These are phyloP conservation scores for Doryteuthis pealeii DNA, from an alignment of 1,140 invertebrate species.

Conservation along the genomic window DNA sequence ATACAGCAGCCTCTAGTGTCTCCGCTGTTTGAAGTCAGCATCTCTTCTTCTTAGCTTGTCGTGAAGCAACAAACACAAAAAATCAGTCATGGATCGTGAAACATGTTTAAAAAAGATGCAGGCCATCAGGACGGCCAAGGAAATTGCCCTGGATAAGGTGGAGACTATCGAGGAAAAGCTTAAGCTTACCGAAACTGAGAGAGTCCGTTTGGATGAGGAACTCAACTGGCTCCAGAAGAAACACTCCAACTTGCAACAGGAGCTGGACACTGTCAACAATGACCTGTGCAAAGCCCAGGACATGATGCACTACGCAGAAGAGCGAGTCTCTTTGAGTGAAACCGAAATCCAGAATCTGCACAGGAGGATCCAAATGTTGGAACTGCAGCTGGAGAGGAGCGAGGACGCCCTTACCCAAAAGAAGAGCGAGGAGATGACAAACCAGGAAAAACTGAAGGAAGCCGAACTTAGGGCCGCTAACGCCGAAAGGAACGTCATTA, in stretches of 20 bases:
- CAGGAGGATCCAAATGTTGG: conserved; percentile 14
- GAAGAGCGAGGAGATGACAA: conserved; percentile 19
- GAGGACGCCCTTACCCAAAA: conserved; percentile 21
- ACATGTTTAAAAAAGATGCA: not conserved
- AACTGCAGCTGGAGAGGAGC: conserved; percentile 19
- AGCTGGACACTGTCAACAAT: conserved; percentile 1
- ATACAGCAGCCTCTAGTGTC: no score
- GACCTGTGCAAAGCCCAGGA: conserved; percentile 9
- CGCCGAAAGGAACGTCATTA: conserved; percentile 16
- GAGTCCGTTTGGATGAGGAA: not conserved
- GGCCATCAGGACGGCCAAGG: not conserved
- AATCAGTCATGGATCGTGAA: not conserved
- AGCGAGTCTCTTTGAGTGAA: conserved; percentile 21
- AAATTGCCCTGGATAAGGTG: conserved; percentile 3
- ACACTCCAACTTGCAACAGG: not conserved
- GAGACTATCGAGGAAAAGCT: conserved; percentile 1
- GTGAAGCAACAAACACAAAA: not conserved
- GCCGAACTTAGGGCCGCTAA: conserved; percentile 22
- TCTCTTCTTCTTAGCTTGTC: no score
- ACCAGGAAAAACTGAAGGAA: conserved; percentile 22
- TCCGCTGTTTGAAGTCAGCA: no score
- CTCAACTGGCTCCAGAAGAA: conserved; percentile 7
- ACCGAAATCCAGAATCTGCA: conserved; percentile 17
- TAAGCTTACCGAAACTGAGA: not conserved
- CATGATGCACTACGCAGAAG: conserved; percentile 14